Conservation (phyloP, 2,113 vertebrate genomes). For the Suncus etruscus region DNA sequence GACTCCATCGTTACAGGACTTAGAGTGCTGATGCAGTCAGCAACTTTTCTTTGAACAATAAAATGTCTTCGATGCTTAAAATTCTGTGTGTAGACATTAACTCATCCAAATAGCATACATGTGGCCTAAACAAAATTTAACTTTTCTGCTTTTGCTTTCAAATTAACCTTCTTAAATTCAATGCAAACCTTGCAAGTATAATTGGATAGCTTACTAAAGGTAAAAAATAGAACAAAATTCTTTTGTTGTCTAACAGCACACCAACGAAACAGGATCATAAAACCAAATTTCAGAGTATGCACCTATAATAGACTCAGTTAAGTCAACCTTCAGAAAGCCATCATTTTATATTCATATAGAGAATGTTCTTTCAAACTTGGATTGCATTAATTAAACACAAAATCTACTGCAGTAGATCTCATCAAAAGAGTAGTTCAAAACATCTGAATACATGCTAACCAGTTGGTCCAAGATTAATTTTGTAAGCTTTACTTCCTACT, state of each 20-base stretch:
- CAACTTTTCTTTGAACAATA: slow-evolving; percentile 87
- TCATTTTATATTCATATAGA: slow-evolving; percentile 85
- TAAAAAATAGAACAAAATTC: slow-evolving; percentile 80
- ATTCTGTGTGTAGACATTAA: slow-evolving; percentile 81
- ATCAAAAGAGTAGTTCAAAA: slow-evolving; percentile 66
- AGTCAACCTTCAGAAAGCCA: slow-evolving; percentile 78
- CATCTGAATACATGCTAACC: slow-evolving; percentile 37
- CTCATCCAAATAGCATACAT: slow-evolving; percentile 63
- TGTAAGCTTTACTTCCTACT: slow-evolving; percentile 65
- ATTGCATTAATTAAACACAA: slow-evolving; percentile 83
- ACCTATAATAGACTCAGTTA: slow-evolving; percentile 80
- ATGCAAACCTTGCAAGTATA: slow-evolving; percentile 79
- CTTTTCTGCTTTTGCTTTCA: slow-evolving; percentile 81
- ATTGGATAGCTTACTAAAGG: slow-evolving; percentile 78
- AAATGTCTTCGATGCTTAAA: slow-evolving; percentile 84
- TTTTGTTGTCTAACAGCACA: slow-evolving; percentile 84
- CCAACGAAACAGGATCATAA: slow-evolving; percentile 85
- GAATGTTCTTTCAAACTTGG: slow-evolving; percentile 81
- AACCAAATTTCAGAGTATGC: slow-evolving; percentile 85
- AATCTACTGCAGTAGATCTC: slow-evolving; percentile 76
- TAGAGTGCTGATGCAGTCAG: slow-evolving; percentile 87
- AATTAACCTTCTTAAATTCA: slow-evolving; percentile 80
- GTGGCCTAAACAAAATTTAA: slow-evolving; percentile 71
- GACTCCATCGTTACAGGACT: slow-evolving; percentile 86
- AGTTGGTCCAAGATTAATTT: slow-evolving; percentile 52